Percentiles rank a stretch among this genome's conserved stretches.
phyloP scores from a whole-genome alignment of 2,797 vertebrate genomes.

The Diceros bicornis region DNA sequence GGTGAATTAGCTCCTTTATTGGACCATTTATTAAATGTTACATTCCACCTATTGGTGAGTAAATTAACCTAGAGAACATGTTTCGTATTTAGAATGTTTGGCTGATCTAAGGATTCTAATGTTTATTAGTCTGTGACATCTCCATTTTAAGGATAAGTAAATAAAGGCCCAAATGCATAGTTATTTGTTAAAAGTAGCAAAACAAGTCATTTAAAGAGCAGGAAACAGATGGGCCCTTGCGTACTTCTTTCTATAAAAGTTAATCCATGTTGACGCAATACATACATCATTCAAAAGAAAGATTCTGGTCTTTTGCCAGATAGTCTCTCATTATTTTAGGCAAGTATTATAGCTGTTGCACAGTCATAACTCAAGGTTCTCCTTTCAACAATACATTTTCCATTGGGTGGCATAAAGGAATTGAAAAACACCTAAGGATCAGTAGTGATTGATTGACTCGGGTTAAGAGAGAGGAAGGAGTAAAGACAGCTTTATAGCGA shows the following conservation, averaged over 20 bases:
- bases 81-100: conserved; percentile 52
- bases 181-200: conserved; percentile 38
- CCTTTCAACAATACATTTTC: background rate
- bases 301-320: background rate
- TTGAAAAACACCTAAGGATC: background rate
- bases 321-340: background rate
- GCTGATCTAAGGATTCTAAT: background rate
- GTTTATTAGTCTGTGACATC: background rate
- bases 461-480: background rate
- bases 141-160: conserved; percentile 50
- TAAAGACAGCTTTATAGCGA: background rate
- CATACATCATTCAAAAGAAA: conserved; percentile 30
- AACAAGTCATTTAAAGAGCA: conserved; percentile 48
- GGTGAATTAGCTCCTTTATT: background rate
- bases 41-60: background rate
- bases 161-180: background rate
- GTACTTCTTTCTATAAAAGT: background rate
- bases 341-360: background rate
- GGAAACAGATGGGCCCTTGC: conserved; percentile 15
- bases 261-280: background rate
- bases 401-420: background rate
- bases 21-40: conserved; percentile 14
- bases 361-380: background rate
- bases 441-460: background rate
- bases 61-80: background rate